Conservation (phyloP, 2,113 vertebrate genomes). For the Cichladusa arquata region DNA sequence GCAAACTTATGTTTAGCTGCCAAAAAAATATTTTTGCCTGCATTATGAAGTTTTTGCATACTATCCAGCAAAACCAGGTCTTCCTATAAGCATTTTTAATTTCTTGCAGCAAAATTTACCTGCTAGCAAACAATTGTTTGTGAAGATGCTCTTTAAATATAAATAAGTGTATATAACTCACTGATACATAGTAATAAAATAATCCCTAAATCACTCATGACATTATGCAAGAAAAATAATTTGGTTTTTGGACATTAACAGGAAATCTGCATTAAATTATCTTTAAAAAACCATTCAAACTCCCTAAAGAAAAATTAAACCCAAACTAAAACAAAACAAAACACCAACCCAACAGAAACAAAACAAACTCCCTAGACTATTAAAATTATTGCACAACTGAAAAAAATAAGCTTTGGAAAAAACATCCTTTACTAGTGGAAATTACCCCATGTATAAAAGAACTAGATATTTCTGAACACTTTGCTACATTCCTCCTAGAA, state of each 20-base stretch:
- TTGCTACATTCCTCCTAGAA: constrained; percentile 60
- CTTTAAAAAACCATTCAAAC: constrained; percentile 2
- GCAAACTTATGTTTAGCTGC: background rate
- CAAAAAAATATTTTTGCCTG: background rate
- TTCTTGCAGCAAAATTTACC: constrained; percentile 75
- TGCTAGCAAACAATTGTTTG: constrained; percentile 71
- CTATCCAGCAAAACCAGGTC: constrained; percentile 38
- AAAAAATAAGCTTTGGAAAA: constrained; percentile 46
- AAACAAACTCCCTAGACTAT: background rate
- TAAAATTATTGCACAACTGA: constrained; percentile 83
- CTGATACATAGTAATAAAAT: constrained; percentile 72
- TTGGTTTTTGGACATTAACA: constrained; percentile 63
- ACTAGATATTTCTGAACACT: background rate
- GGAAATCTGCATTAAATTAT: constrained; percentile 70
- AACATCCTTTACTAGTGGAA: constrained; percentile 56
- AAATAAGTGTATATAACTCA: constrained; percentile 82
- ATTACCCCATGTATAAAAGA: constrained; percentile 53
- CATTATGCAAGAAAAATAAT: constrained; percentile 71
- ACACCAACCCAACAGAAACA: background rate
- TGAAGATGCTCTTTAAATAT: constrained; percentile 77
- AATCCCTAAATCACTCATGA: constrained; percentile 53
- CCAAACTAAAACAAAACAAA: background rate
- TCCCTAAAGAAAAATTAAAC: background rate
- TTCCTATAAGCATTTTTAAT: constrained; percentile 61
- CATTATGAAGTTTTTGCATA: constrained; percentile 21